Conservation (phyloP, 2,888 invertebrate species). For the Dorcus hopei region DNA sequence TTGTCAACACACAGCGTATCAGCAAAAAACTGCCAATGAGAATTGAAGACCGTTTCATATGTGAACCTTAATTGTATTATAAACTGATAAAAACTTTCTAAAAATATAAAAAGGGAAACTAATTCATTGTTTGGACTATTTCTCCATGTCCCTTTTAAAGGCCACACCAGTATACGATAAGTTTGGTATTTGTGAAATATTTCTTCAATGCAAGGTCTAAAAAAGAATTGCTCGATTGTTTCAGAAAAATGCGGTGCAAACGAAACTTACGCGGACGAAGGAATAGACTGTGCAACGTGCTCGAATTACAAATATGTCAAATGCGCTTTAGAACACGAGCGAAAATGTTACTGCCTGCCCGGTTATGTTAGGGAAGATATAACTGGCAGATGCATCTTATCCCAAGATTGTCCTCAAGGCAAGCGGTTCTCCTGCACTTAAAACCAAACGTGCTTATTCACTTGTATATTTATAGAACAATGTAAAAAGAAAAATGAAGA, state of each 20-base stretch:
- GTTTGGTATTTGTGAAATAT: neutral
- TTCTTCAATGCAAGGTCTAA: neutral
- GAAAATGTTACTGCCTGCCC: conserved; percentile 21
- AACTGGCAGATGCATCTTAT: conserved; percentile 12
- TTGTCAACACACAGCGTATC: neutral
- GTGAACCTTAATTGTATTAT: neutral
- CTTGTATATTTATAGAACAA: neutral
- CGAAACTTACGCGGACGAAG: conserved; percentile 15
- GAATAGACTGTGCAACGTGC: conserved; percentile 22
- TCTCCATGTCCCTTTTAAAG: too few species aligned
- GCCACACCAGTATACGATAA: neutral
- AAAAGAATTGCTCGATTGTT: neutral
- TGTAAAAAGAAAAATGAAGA: neutral
- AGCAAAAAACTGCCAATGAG: neutral
- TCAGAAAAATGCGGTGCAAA: conserved; percentile 15
- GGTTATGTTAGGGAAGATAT: conserved; percentile 18
- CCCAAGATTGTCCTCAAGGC: conserved; percentile 15
- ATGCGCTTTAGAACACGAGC: conserved; percentile 13
- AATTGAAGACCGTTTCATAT: neutral
- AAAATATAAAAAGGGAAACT: too few species aligned
- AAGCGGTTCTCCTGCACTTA: neutral
- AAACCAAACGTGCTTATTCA: neutral
- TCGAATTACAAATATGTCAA: conserved; percentile 13
- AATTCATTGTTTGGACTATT: too few species aligned
- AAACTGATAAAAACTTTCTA: neutral